Evolutionary conservation across 1,140 invertebrate species (phyloP).

Genomic region (Drosophila parabipectinata): DNA sequence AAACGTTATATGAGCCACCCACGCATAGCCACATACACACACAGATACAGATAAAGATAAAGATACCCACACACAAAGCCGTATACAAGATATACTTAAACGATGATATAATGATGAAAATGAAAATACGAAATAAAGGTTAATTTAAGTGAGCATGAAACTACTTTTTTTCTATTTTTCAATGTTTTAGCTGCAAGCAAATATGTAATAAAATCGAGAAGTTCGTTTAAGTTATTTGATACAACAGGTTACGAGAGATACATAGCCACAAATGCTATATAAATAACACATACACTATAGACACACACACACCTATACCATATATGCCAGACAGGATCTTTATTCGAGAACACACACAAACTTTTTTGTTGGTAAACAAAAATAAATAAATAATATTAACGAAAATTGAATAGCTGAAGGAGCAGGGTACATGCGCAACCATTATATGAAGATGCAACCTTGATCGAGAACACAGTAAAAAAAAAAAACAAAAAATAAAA

Average conservation of each 20-base stretch:
- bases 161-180: constrained; percentile 63
- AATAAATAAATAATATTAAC: constrained; percentile 4
- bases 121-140: constrained; percentile 50
- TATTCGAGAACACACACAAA: constrained; percentile 16
- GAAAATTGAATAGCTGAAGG: constrained; percentile 44
- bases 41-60: too few species aligned
- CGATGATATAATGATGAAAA: constrained; percentile 49
- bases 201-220: constrained; percentile 67
- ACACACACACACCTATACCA: constrained; percentile 5
- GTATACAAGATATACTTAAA: constrained; percentile 52
- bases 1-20: constrained; percentile 32
- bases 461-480: constrained; percentile 40
- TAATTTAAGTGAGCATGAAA: constrained; percentile 70
- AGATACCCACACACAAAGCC: constrained; percentile 27
- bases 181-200: constrained; percentile 82
- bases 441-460: constrained; percentile 61
- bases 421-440: constrained; percentile 48
- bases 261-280: constrained; percentile 37
- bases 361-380: constrained; percentile 33
- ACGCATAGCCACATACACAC: constrained; percentile 23
- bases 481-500: constrained; percentile 33
- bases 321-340: constrained; percentile 33
- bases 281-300: constrained; percentile 35
- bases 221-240: constrained; percentile 72
- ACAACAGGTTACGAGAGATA: constrained; percentile 55